phyloP scores from a whole-genome alignment of 2,888 invertebrate species.

The Spilarctia lutea region DNA sequence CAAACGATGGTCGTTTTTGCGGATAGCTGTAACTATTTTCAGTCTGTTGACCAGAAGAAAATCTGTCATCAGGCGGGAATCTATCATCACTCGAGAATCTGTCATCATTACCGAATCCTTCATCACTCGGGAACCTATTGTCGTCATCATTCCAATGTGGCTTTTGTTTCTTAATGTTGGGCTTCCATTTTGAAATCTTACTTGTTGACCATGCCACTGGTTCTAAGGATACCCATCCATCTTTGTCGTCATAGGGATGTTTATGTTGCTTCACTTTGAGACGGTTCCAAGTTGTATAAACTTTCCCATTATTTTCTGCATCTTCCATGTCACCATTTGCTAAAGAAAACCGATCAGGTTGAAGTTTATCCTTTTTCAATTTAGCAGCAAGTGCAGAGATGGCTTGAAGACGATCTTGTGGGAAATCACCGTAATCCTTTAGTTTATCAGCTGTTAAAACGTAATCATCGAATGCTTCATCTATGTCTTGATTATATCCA shows the following conservation, averaged over 20 bases:
- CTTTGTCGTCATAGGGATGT: constrained; percentile 89
- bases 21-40: constrained; percentile 67
- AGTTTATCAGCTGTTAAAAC: constrained; percentile 87
- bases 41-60: constrained; percentile 61
- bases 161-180: constrained; percentile 86
- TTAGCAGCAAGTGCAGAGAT: constrained; percentile 79
- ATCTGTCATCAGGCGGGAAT: constrained; percentile 49
- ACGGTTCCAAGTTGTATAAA: constrained; percentile 83
- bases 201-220: constrained; percentile 93
- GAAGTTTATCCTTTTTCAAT: constrained; percentile 79
- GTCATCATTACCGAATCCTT: constrained; percentile 52
- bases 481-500: constrained; percentile 66
- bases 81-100: constrained; percentile 42
- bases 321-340: constrained; percentile 54
- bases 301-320: constrained; percentile 67
- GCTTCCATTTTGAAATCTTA: constrained; percentile 93
- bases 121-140: constrained; percentile 50
- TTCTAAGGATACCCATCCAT: constrained; percentile 92
- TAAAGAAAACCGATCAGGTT: constrained; percentile 58
- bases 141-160: constrained; percentile 79
- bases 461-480: constrained; percentile 87
- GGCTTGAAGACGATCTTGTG: constrained; percentile 77
- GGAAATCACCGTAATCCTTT: constrained; percentile 76
- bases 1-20: constrained; percentile 71
- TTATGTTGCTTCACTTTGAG: constrained; percentile 85